Percentiles rank a stretch among this genome's conserved stretches.
Conservation (phyloP, 23 tunicate genomes). For the Corella eumyota region DNA sequence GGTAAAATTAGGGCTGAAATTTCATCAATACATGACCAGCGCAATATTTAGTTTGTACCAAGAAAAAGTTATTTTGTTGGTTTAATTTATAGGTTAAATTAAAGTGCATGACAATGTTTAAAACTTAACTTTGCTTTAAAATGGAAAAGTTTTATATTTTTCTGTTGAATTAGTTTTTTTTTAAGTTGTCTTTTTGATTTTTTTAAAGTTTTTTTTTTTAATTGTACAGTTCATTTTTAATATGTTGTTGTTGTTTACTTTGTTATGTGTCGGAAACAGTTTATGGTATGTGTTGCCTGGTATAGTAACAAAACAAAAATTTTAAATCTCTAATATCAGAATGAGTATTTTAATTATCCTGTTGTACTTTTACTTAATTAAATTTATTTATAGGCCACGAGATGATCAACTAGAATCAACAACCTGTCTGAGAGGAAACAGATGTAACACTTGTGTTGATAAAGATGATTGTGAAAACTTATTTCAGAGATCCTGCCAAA, state of each 20-base stretch:
- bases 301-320: too few relatives aligned
- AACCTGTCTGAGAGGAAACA: slow-evolving; percentile 4
- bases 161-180: too few relatives aligned
- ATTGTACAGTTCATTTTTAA: neutral
- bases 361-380: too few relatives aligned
- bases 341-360: too few relatives aligned
- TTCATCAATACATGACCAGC: neutral
- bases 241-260: neutral
- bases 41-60: neutral
- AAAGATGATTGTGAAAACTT: slow-evolving; percentile 14
- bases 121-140: too few relatives aligned
- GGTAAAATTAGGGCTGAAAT: slow-evolving; percentile 11
- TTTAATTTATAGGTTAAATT: neutral
- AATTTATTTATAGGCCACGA: slow-evolving; percentile 20
- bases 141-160: too few relatives aligned
- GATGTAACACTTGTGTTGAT: slow-evolving; percentile 7
- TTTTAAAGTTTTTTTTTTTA: too few relatives aligned
- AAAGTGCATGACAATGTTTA: neutral
- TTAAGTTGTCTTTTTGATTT: too few relatives aligned
- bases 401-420: slow-evolving; percentile 30
- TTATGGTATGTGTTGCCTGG: too few relatives aligned
- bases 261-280: too few relatives aligned
- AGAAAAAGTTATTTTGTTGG: too few relatives aligned
- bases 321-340: too few relatives aligned
- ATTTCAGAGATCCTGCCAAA: slow-evolving; percentile 15